phyloP scores from a whole-genome alignment of 2,113 vertebrate species.

The Salvelinus fontinalis region DNA sequence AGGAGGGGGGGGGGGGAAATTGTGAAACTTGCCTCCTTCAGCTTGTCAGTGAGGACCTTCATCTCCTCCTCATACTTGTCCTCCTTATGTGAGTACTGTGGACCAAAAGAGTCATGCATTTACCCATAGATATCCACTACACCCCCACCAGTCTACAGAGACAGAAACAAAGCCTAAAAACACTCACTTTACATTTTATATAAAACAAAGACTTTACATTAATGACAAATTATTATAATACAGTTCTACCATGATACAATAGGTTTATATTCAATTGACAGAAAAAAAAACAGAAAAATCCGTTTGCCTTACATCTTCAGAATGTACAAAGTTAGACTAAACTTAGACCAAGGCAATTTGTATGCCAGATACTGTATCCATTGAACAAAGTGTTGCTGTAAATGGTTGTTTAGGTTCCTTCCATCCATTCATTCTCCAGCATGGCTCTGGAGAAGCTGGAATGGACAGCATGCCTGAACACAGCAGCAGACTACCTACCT shows the following conservation, averaged over 20 bases:
- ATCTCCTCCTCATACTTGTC: slow-evolving; percentile 99
- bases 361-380: background rate
- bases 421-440: background rate
- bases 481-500: slow-evolving; percentile 79
- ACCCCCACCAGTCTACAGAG: too few relatives aligned
- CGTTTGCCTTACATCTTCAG: background rate
- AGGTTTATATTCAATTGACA: background rate
- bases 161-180: background rate
- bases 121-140: background rate
- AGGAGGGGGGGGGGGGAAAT: background rate
- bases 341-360: background rate
- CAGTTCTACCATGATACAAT: background rate
- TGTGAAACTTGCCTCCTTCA: slow-evolving; percentile 90
- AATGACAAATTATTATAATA: background rate
- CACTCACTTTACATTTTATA: background rate
- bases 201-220: background rate
- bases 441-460: background rate
- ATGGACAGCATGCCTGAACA: slow-evolving; percentile 44
- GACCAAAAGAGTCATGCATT: slow-evolving; percentile 60
- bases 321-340: background rate
- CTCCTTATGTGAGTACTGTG: slow-evolving; percentile 98
- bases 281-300: background rate
- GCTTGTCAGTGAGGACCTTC: slow-evolving; percentile 98
- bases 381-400: background rate
- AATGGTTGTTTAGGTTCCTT: background rate